Base-by-base conservation (phyloP, 2,888 invertebrate species). In the Tryphoninae sp. region DNA sequence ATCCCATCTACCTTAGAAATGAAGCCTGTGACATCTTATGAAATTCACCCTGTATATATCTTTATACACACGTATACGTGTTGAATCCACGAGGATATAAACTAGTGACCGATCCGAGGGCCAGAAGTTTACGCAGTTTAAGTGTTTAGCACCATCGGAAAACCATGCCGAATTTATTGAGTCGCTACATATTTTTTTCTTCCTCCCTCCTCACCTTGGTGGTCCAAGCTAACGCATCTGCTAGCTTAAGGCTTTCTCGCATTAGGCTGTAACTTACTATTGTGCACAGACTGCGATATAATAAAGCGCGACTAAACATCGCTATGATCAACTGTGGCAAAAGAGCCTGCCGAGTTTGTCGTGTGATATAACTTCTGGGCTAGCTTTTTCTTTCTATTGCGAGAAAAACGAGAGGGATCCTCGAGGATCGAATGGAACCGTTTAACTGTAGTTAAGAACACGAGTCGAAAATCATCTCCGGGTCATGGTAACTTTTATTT, bases 101-200 rank as follows among this genome's bases (percentile, higher is more conserved):
- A 68, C 6, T 62, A 55, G 40, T 65, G 68, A 62, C 65, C 65
- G 76, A 76, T 62, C 23, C 68, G 45, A 69, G 77, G 72, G 61
- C 65, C 78, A 71, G 73, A 61, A 73, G 69, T 82, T 79, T 62
- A 19, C 58, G 71, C 67, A 75, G 78, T 79, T 82, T 77, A 45
- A 71, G 80, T 84, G 82, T 86, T 89, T 86, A 86, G 85, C 78
- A 83, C 76, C 76, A 76, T 78, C 72, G 80, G 84, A 88, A 85
- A 86, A 86, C 87, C 89, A 86, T 87, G 72, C 74, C 90, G 85
- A 90, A 90, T 90, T 90, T 84, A 88, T 89, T 72, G 82, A 85
- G 87, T 85, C 84, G 80, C 78, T 85, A 81, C 65, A 86, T 75
- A 49, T 64, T 49, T 61, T 11, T 61, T 69, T 51, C 49, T 68